Conservation (phyloP, 23 tunicate species). For the Trididemnum nubilum region DNA sequence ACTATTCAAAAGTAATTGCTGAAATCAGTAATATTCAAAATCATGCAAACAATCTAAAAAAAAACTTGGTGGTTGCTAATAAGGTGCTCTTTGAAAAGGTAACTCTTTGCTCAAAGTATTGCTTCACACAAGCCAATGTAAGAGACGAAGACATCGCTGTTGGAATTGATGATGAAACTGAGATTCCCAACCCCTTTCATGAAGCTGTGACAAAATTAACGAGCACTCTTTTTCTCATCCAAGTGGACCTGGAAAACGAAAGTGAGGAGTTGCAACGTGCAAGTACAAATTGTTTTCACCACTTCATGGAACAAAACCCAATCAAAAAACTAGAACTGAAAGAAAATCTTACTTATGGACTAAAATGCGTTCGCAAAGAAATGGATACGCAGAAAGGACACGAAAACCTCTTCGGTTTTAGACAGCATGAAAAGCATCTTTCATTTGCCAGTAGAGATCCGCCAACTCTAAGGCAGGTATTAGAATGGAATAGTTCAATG, state of each 20-base stretch:
- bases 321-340: background rate
- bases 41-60: background rate
- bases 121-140: background rate
- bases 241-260: background rate
- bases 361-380: background rate
- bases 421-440: background rate
- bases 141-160: background rate
- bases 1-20: background rate
- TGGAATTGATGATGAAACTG: background rate
- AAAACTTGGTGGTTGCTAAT: background rate
- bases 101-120: background rate
- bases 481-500: conserved; percentile 6
- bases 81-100: background rate
- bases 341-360: background rate
- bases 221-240: background rate
- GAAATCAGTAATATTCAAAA: background rate
- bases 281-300: background rate
- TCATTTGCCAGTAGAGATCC: background rate
- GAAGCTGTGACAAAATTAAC: background rate
- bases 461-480: background rate
- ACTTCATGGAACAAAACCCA: background rate
- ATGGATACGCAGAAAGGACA: background rate
- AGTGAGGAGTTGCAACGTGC: background rate
- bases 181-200: background rate
- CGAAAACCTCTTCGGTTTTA: background rate